These are phyloP conservation scores for Euura saliciscinereae DNA, from an alignment of 1,140 invertebrate species.

Conservation along the genomic window DNA sequence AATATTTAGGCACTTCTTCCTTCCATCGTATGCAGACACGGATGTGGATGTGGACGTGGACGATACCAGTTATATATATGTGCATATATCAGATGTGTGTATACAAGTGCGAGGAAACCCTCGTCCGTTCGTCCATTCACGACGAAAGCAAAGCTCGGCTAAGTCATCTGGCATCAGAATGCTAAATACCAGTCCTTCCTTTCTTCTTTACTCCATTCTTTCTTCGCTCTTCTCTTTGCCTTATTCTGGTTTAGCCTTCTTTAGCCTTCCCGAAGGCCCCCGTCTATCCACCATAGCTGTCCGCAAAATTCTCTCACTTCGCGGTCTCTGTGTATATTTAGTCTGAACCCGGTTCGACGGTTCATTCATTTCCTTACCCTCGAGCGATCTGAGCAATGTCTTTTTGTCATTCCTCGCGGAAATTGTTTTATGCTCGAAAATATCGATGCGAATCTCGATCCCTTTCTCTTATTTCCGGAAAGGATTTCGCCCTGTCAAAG, in stretches of 20 bases:
- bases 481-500: too few relatives aligned
- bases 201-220: too few relatives aligned
- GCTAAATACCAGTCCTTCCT: not conserved
- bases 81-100: not conserved
- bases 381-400: too few relatives aligned
- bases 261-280: not conserved
- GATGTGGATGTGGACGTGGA: too few relatives aligned
- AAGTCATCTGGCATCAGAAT: constrained; percentile 2
- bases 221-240: not conserved
- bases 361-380: too few relatives aligned
- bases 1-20: not conserved
- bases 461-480: too few relatives aligned
- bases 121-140: not conserved
- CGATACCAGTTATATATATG: too few relatives aligned
- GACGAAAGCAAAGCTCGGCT: too few relatives aligned
- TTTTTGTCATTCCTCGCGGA: too few relatives aligned
- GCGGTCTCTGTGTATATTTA: not conserved
- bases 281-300: not conserved
- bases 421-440: too few relatives aligned
- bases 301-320: not conserved
- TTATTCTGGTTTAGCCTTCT: not conserved
- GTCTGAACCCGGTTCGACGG: not conserved
- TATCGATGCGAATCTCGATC: too few relatives aligned
- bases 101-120: not conserved
- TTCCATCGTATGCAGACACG: not conserved